These are phyloP conservation scores for Callocephalon fimbriatum DNA, from an alignment of 2,113 vertebrate species.

Conservation along the genomic window DNA sequence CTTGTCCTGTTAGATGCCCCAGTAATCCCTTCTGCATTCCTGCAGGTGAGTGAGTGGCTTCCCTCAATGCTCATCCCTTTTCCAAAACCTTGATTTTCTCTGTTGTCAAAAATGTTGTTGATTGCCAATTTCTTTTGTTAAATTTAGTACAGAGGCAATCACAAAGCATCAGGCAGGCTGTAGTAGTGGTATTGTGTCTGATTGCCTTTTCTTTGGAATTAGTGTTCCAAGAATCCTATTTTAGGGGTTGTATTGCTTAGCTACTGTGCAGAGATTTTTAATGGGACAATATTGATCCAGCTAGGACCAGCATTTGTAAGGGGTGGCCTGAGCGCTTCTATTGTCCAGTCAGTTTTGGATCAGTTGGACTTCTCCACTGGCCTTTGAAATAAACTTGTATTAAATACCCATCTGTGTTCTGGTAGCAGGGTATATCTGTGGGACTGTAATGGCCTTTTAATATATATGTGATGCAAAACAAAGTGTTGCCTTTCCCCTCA, in stretches of 20 bases:
- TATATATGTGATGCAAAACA: neutral
- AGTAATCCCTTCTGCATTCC: neutral
- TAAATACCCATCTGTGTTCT: neutral
- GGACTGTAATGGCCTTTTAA: neutral
- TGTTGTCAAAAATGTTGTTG: neutral
- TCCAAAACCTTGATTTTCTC: neutral
- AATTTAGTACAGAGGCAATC: neutral
- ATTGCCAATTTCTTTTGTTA: neutral
- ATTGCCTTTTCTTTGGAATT: neutral
- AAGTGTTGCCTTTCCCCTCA: neutral
- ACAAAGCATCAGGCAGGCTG: neutral
- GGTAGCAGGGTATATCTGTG: neutral
- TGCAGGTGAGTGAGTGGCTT: neutral
- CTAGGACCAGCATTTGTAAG: neutral
- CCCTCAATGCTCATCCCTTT: neutral
- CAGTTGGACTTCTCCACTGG: neutral
- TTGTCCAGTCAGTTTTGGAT: neutral
- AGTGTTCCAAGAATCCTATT: neutral
- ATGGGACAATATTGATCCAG: neutral
- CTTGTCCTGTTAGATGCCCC: neutral
- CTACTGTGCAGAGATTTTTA: neutral
- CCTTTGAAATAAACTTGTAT: neutral
- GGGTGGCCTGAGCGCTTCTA: neutral
- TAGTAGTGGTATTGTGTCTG: neutral
- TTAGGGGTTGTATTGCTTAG: neutral